A percentile compares a stretch with the other conserved stretches of the same genome.
Evolutionary conservation across 2,113 vertebrate genomes (phyloP).

Genomic region (Plotosus lineatus): DNA sequence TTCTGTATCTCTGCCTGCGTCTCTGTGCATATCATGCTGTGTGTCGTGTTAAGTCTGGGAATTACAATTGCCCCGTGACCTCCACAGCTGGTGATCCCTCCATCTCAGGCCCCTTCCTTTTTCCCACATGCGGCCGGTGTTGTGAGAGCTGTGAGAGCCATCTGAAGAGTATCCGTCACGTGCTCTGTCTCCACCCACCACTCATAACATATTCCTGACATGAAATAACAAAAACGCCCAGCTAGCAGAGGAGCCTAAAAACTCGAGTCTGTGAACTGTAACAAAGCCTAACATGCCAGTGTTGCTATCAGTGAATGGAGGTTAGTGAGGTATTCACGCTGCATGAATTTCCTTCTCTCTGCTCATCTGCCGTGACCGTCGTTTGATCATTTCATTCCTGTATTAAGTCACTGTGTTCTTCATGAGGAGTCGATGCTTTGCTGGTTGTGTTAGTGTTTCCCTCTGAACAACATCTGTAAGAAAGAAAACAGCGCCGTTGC

Average conservation of each 20-base stretch:
- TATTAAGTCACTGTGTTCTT: background rate
- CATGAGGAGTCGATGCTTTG: background rate
- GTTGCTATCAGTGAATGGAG: background rate
- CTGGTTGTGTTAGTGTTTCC: too few species aligned
- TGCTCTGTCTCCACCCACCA: conserved; percentile 1
- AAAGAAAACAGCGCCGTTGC: background rate
- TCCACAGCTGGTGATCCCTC: conserved; percentile 49
- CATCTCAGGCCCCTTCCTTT: conserved; percentile 27
- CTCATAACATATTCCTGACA: conserved; percentile 36
- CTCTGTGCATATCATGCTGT: conserved; percentile 46
- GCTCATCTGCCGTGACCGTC: too few species aligned
- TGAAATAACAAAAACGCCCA: conserved; percentile 42
- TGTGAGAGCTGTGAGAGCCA: conserved; percentile 29
- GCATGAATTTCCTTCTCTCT: background rate
- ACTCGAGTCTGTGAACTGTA: background rate
- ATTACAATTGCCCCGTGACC: conserved; percentile 56
- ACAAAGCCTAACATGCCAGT: background rate
- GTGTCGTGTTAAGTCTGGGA: conserved; percentile 53
- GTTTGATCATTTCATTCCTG: background rate
- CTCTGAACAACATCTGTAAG: background rate
- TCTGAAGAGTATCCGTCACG: conserved; percentile 23
- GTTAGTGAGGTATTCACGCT: background rate
- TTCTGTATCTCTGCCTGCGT: conserved; percentile 22
- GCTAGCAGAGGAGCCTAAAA: background rate
- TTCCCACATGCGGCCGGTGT: conserved; percentile 44